Percentiles rank a stretch among this genome's conserved stretches.
Conservation (phyloP, 2,888 invertebrate genomes). For the Lasioglossum malachurum region DNA sequence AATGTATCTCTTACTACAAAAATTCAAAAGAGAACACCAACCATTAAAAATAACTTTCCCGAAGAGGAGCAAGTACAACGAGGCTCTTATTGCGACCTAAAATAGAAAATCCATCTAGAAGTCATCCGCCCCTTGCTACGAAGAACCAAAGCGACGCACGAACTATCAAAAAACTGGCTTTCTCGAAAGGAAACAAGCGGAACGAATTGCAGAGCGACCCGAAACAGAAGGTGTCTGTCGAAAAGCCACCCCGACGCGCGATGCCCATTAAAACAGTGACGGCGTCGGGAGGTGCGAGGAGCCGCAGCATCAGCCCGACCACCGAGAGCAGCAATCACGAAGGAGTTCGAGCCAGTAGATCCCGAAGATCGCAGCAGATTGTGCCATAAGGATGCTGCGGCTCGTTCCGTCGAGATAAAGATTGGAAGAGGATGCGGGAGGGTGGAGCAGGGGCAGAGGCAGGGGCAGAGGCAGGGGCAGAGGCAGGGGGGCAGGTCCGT, state of each 20-base stretch:
- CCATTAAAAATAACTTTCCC: too few relatives aligned
- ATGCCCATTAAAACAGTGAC: neutral
- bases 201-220: too few relatives aligned
- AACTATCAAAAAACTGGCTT: too few relatives aligned
- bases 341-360: neutral
- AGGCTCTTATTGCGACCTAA: too few relatives aligned
- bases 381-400: conserved; percentile 57
- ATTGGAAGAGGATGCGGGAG: conserved; percentile 34
- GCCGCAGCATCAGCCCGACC: neutral
- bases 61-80: too few relatives aligned
- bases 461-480: conserved; percentile 13
- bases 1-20: too few relatives aligned
- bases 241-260: neutral
- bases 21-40: too few relatives aligned
- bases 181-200: too few relatives aligned
- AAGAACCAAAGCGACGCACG: too few relatives aligned
- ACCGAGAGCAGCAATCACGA: neutral
- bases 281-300: neutral
- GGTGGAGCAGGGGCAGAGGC: neutral
- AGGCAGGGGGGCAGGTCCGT: conserved; percentile 16
- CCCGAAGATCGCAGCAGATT: conserved; percentile 62
- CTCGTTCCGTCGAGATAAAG: conserved; percentile 39
- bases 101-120: too few relatives aligned
- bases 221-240: too few relatives aligned
- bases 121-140: too few relatives aligned